These are phyloP conservation scores for Noctua comes DNA, from an alignment of 2,888 invertebrate species.

Conservation along the genomic window DNA sequence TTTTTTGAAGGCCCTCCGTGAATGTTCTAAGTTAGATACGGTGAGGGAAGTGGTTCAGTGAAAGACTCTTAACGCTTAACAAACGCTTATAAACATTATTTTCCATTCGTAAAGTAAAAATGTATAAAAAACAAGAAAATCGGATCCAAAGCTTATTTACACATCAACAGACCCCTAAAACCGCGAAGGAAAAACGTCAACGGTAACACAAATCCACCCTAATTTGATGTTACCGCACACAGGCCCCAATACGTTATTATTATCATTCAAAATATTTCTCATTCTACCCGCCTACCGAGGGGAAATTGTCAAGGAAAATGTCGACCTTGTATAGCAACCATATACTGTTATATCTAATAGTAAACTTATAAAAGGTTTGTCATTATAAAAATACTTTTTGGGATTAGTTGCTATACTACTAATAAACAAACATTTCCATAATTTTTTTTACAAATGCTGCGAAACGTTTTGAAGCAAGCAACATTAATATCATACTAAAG, in stretches of 20 bases:
- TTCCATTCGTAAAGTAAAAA: not conserved
- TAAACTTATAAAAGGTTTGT: conserved; percentile 1
- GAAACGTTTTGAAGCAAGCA: not conserved
- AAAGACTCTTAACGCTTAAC: not conserved
- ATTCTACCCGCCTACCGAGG: conserved; percentile 71
- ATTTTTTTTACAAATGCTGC: not conserved
- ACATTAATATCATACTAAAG: too few species aligned
- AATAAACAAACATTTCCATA: not conserved
- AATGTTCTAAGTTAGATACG: not conserved
- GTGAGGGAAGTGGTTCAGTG: not conserved
- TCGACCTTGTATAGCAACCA: conserved; percentile 20
- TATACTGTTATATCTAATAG: conserved; percentile 15
- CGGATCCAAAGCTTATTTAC: conserved; percentile 16
- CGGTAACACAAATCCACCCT: conserved; percentile 77
- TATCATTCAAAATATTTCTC: conserved; percentile 75
- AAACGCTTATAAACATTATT: not conserved
- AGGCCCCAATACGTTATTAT: conserved; percentile 80
- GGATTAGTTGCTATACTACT: not conserved
- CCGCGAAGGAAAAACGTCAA: conserved; percentile 71
- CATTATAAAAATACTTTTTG: not conserved
- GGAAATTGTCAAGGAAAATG: conserved; percentile 66
- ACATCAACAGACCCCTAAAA: conserved; percentile 65
- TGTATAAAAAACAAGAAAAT: not conserved
- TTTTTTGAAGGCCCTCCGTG: too few species aligned
- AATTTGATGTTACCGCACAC: conserved; percentile 82